Evolutionary conservation across 2,888 invertebrate genomes (phyloP).

Genomic region (Phanerotoma sp.): DNA sequence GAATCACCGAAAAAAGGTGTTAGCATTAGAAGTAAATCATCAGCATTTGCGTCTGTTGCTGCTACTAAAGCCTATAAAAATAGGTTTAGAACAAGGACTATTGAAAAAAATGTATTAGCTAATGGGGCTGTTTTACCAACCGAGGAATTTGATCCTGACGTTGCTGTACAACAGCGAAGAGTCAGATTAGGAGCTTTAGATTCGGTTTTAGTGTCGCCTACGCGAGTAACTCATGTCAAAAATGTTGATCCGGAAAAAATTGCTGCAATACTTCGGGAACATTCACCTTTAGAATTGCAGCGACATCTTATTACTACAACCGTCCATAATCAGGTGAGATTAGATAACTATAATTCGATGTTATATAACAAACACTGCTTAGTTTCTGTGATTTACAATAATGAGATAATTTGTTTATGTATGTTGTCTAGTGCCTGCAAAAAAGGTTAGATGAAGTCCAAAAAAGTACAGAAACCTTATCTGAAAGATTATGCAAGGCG

Average conservation of each 20-base stretch:
- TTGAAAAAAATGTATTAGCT: constrained; percentile 52
- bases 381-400: no score
- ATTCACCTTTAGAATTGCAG: constrained; percentile 79
- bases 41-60: constrained; percentile 26
- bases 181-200: constrained; percentile 67
- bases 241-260: constrained; percentile 74
- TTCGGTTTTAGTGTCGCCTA: constrained; percentile 67
- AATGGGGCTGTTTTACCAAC: constrained; percentile 39
- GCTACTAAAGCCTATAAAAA: constrained; percentile 48
- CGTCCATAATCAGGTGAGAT: constrained; percentile 81
- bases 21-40: constrained; percentile 41
- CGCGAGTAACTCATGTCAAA: constrained; percentile 65
- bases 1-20: constrained; percentile 40
- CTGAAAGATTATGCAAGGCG: constrained; percentile 70
- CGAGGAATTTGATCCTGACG: constrained; percentile 42
- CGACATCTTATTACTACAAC: constrained; percentile 79
- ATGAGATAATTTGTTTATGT: no score
- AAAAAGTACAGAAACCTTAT: constrained; percentile 68
- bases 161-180: constrained; percentile 48
- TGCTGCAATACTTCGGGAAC: constrained; percentile 80
- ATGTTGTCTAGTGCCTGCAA: constrained; percentile 67
- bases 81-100: constrained; percentile 55
- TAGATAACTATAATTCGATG: neutral
- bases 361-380: no score
- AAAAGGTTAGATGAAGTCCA: constrained; percentile 71